Evolutionary conservation across 2,113 vertebrate genomes (phyloP), one percentile per base, ranked within the genome.

Genomic region (Ardeotis arabs): DNA sequence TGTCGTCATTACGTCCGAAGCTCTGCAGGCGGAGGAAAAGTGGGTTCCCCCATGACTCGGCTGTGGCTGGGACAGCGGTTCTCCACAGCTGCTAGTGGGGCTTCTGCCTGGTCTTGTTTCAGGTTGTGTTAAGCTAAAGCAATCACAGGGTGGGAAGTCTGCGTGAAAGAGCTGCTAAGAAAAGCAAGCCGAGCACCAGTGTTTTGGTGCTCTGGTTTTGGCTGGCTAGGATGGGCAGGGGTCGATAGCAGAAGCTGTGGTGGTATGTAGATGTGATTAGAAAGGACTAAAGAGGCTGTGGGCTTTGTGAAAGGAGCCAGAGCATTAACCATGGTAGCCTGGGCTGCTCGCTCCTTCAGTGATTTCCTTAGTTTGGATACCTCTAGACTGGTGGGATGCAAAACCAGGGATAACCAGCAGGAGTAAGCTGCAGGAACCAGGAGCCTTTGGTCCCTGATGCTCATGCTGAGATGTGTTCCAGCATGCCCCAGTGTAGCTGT

Each of bases 11-110:
- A 62, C 89, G 0, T 1, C 77, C 0, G 84, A 96, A 84, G 95
- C 96, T 84, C 92, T 97, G 73, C 76, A 44, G 53, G 6, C 64
- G 2, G 89, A 90, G n/a, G 94, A 96, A 87, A 95, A 95, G 96
- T 97, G 94, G 50, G 96, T 97, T 93, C 77, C 39, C 31, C 16
- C 5, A 0, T 45, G 90, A 5, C 87, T 87, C 7, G 31, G 47
- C 66, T 25, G 27, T 80, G 87, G 69, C 78, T 76, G 92, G 90
- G 89, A 89, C 68, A 59, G 79, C 16, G 4, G 87, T 56, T 94
- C 87, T 80, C 25, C 50, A 17, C 59, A 70, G 87, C 90, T 91
- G 91, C 81, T 79, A 75, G 70, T 83, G 67, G 55, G 88, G 93
- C 90, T 97, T 55, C 75, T 53, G n/a, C 63, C 84, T 83, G 75